Conservation (phyloP, 2,888 invertebrate species). For the Nomada hirtipes region DNA sequence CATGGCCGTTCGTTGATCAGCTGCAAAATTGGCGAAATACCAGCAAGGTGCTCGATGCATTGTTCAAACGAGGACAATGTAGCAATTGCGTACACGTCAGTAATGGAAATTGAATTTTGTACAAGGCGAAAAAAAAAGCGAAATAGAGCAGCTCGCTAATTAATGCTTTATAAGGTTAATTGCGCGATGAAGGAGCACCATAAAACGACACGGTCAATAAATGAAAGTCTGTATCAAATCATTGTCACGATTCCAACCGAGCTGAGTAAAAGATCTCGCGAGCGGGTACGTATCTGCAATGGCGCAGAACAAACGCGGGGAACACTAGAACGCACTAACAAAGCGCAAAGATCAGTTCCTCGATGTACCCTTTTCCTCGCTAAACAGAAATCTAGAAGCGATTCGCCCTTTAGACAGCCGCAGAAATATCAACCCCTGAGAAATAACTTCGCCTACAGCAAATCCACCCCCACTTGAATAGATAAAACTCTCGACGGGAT, state of each 20-base stretch:
- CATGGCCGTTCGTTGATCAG: neutral
- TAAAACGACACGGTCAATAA: constrained; percentile 42
- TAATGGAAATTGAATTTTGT: constrained; percentile 1
- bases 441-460: too few relatives aligned
- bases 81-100: constrained; percentile 8
- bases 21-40: constrained; percentile 5
- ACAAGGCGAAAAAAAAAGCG: neutral
- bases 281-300: constrained; percentile 1
- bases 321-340: constrained; percentile 30
- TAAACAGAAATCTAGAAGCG: too few relatives aligned
- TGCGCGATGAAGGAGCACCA: constrained; percentile 33
- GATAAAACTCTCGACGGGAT: constrained; percentile 34
- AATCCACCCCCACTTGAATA: neutral
- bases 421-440: neutral
- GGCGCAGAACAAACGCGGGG: constrained; percentile 31
- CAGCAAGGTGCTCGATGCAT: neutral
- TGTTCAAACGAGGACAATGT: neutral
- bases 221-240: constrained; percentile 32
- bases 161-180: constrained; percentile 43
- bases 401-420: too few relatives aligned
- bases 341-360: neutral
- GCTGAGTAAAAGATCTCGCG: constrained; percentile 27
- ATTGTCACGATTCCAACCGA: constrained; percentile 30
- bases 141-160: constrained; percentile 36
- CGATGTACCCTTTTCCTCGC: too few relatives aligned